Base-by-base conservation (phyloP, 2,797 vertebrate genomes). In the Urocyon cinereoargenteus region DNA sequence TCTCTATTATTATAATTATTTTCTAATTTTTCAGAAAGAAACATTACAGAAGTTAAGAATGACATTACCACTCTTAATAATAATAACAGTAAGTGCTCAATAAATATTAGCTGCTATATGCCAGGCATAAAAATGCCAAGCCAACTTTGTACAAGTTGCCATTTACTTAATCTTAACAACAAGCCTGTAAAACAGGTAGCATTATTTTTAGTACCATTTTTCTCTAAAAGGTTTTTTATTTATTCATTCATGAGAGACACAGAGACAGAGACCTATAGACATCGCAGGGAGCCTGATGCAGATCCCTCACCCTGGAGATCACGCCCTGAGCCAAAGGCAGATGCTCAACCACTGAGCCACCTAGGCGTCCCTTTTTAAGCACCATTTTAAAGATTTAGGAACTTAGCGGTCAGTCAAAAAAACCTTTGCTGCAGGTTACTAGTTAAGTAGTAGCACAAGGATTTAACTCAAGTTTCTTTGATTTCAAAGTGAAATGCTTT, bases 331-430 rank as follows among this genome's bases (percentile, higher is more conserved):
- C 40, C 40, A 45, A 45, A 45, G 40, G 40, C 40, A 45, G 40
- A 45, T 45, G 40, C 40, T 45, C 40, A 45, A 45, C 40, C 40
- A 45, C 40, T 45, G 40, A 45, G 40, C 40, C 40, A 45, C 40
- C 40, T 45, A 45, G 40, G 40, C 7, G 40, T 45, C 40, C 40
- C 40, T 45, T 45, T 45, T 45, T 45, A 45, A 45, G 78, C 55
- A 93, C 62, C 31, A 64, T 86, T 94, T 90, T n/a, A 93, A 36
- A 92, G 19, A 95, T 57, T 81, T 88, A 92, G 49, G 49, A 93
- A 91, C 40, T 70, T 78, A 75, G 24, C 1, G 22, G 12, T 73
- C 66, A 31, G 10, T 91, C 85, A 64, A 89, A 97, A 91, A 90
- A 22, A 22, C 21, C 78, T 88, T 93, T 73, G 21, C 16, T 72